Base-by-base conservation (phyloP, 2,797 vertebrate species). In the Pipistrellus pipistrellus region DNA sequence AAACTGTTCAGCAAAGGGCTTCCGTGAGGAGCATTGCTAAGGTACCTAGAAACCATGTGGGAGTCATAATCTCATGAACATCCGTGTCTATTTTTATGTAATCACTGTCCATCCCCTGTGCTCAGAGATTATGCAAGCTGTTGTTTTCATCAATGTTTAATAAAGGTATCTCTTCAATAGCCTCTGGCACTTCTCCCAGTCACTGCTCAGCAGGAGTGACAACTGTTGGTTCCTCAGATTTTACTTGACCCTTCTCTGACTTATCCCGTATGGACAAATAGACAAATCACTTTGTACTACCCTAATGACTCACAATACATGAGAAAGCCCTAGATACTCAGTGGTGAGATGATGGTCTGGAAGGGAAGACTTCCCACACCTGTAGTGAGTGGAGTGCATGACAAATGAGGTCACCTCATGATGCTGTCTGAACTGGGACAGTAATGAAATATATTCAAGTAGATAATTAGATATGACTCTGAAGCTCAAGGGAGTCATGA, bases 191-290 rank as follows among this genome's bases (percentile, higher is more conserved):
- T 87, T 72, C 84, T 95, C 88, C 85, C 86, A 96, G 83, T 27
- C 73, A 51, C 85, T 57, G 57, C 86, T 92, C 78, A 92, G 83
- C 94, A 96, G 80, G 86, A 95, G 55, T 92, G 91, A 93, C 73
- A 88, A 78, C 78, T 93, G 66, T 87, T 92, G 46, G 32, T 75
- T 30, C 73, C 87, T 75, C 66, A 94, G 35, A 87, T 84, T 91
- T 91, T 83, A 30, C 59, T 57, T 94, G 90, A 94, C 90, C 73
- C 41, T 90, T 81, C 41, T 85, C 25, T 95, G 53, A 89, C 91
- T 94, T 94, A 84, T n/a, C 27, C 71, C 69, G 82, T 85, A 71
- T 46, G 85, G 91, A 68, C 32, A 93, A 85, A 81, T 41, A 89
- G 59, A 93, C 32, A 93, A 94, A 90, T 80, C 62, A 88, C 57